phyloP scores from a whole-genome alignment of 1,140 invertebrate species.

The Mizuhopecten yessoensis region DNA sequence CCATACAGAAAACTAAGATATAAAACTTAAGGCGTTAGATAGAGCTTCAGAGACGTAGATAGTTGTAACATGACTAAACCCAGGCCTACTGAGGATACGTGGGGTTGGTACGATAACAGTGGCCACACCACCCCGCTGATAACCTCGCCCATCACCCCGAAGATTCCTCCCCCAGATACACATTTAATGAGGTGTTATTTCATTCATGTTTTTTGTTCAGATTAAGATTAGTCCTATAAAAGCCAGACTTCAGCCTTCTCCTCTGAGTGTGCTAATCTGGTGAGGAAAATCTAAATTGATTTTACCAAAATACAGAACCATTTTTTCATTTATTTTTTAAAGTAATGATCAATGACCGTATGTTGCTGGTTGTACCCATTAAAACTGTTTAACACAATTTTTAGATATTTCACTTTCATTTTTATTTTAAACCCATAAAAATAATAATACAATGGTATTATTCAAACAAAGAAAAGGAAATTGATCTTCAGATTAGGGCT shows the following conservation, averaged over 20 bases:
- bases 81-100: too few relatives aligned
- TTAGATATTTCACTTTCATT: background rate
- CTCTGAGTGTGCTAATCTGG: background rate
- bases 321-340: background rate
- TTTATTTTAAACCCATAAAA: background rate
- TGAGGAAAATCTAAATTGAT: background rate
- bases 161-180: background rate
- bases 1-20: too few relatives aligned
- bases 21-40: too few relatives aligned
- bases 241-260: background rate
- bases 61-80: too few relatives aligned
- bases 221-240: background rate
- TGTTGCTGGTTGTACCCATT: background rate
- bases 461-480: background rate
- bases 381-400: background rate
- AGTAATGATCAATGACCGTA: background rate
- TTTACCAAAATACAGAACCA: background rate
- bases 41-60: too few relatives aligned
- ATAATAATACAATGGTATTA: background rate
- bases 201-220: constrained; percentile 7
- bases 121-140: too few relatives aligned
- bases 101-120: too few relatives aligned
- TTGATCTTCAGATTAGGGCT: background rate
- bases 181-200: background rate
- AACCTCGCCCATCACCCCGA: background rate